Percentiles rank a stretch among this genome's conserved stretches.
These are phyloP conservation scores for Protophormia terraenovae DNA, from an alignment of 2,888 invertebrate species.

Conservation along the genomic window DNA sequence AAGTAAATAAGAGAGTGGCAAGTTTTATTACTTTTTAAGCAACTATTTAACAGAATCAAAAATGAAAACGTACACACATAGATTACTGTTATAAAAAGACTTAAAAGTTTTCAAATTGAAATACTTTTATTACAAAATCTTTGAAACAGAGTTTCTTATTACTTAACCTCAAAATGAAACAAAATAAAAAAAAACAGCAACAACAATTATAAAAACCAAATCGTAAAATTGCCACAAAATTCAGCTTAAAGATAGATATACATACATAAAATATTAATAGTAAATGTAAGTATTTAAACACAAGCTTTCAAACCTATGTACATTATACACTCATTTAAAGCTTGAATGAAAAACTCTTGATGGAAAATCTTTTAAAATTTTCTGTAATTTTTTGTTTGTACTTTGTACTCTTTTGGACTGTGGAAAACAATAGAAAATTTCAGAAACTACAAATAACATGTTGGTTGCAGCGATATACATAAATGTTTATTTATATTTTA, in stretches of 20 bases:
- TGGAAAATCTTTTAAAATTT: neutral
- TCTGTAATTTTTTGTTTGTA: neutral
- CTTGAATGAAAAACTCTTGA: neutral
- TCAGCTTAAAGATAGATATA: conserved; percentile 35
- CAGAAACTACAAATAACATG: neutral
- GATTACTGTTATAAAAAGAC: neutral
- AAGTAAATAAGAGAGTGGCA: conserved; percentile 51
- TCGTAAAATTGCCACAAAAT: conserved; percentile 53
- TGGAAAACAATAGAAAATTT: conserved; percentile 28
- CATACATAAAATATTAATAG: conserved; percentile 4
- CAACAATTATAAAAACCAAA: conserved; percentile 14
- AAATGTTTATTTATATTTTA: neutral
- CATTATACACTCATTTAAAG: no score
- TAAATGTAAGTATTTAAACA: neutral
- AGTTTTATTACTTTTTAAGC: conserved; percentile 29
- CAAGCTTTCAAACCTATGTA: no score
- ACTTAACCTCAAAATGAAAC: conserved; percentile 61
- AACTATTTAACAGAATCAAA: conserved; percentile 29
- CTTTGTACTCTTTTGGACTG: neutral
- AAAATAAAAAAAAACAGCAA: neutral
- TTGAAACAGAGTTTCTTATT: conserved; percentile 60
- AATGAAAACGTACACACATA: neutral
- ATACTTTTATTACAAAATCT: conserved; percentile 52
- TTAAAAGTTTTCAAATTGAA: conserved; percentile 46
- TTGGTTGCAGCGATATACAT: neutral